Percentiles rank a stretch among this genome's conserved stretches.
These are phyloP conservation scores for Sapayoa aenigma DNA, from an alignment of 2,113 vertebrate genomes.

Conservation along the genomic window DNA sequence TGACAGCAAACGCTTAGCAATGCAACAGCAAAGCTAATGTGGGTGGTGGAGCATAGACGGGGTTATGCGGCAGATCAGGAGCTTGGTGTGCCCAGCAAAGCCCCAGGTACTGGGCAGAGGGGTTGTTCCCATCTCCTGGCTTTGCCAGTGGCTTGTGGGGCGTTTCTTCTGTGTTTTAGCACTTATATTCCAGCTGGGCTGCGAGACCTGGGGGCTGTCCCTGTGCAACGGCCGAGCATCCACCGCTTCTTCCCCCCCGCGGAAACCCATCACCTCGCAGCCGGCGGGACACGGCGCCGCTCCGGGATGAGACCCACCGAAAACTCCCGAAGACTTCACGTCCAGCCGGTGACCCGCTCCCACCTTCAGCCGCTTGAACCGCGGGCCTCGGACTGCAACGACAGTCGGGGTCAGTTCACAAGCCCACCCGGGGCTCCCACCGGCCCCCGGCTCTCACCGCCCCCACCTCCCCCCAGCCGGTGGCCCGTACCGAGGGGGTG, in stretches of 20 bases:
- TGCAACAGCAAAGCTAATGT: fast-evolving
- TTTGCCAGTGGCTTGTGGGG: fast-evolving
- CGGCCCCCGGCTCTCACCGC: too few species aligned
- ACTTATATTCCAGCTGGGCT: neutral
- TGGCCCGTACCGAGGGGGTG: conserved; percentile 83
- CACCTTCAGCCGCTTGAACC: conserved; percentile 75
- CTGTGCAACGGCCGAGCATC: fast-evolving
- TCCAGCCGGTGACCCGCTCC: conserved; percentile 90
- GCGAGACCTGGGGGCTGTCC: neutral
- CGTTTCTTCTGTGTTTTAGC: neutral
- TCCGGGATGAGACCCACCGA: conserved; percentile 72
- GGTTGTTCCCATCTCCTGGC: neutral
- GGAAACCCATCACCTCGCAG: neutral
- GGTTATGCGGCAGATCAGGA: neutral
- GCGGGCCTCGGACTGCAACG: conserved; percentile 81
- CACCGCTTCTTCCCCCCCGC: fast-evolving
- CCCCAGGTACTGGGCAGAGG: fast-evolving
- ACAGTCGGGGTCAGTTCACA: neutral
- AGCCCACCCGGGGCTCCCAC: neutral
- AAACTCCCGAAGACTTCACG: conserved; percentile 83
- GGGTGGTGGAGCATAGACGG: fast-evolving
- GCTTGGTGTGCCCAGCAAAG: neutral
- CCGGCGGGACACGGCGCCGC: fast-evolving
- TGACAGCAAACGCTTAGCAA: neutral
- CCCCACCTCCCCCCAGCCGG: too few species aligned